Conservation (phyloP, 2,113 vertebrate species). For the Trichechus manatus region DNA sequence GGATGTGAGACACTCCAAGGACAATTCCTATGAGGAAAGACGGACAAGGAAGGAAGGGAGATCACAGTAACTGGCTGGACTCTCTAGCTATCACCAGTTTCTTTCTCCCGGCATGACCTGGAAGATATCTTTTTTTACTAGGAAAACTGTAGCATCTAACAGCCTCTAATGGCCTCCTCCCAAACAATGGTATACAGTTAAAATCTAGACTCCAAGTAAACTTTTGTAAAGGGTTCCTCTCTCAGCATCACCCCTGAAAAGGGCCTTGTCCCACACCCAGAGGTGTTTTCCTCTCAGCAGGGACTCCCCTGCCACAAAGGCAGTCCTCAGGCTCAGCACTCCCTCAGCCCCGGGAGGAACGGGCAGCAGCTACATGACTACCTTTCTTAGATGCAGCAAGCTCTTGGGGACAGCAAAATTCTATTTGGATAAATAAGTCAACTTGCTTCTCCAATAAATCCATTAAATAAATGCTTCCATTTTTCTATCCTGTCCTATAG, state of each 20-base stretch:
- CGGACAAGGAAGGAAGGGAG: conserved; percentile 2
- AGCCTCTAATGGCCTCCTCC: not conserved
- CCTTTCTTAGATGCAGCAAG: not conserved
- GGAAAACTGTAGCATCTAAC: not conserved
- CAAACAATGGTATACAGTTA: not conserved
- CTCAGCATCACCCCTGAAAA: not conserved
- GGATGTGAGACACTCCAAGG: not conserved
- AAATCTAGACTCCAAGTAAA: not conserved
- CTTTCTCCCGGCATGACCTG: not conserved
- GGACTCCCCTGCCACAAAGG: not conserved
- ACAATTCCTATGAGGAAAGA: conserved; percentile 26
- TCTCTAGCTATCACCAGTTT: not conserved
- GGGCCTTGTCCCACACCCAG: too few relatives aligned
- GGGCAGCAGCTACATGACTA: not conserved
- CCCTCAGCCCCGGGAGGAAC: not conserved
- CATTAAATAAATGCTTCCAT: conserved; percentile 29
- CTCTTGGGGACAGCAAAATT: not conserved
- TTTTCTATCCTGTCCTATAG: conserved; percentile 22
- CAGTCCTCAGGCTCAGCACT: not conserved
- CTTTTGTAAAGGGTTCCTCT: not conserved
- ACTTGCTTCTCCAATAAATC: conserved; percentile 39
- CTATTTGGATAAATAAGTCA: conserved; percentile 37
- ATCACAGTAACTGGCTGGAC: not conserved
- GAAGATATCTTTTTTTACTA: not conserved
- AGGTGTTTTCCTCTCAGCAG: not conserved